These are phyloP conservation scores for Chrysolina americana DNA, from an alignment of 2,888 invertebrate genomes.

Conservation along the genomic window DNA sequence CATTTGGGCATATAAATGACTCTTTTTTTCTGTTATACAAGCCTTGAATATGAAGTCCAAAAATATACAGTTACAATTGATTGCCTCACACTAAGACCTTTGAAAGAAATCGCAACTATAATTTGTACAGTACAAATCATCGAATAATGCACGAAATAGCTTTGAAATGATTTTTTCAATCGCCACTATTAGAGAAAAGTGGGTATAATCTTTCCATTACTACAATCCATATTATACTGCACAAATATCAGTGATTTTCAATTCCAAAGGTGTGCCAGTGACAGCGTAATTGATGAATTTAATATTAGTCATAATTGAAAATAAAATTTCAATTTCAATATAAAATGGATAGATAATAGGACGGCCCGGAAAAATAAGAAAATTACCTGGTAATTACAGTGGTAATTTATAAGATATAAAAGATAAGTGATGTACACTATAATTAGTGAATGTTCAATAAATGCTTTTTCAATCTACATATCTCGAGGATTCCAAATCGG, in stretches of 20 bases:
- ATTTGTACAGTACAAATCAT: too few species aligned
- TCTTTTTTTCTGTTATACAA: too few species aligned
- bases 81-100: too few species aligned
- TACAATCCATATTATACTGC: background rate
- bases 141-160: too few species aligned
- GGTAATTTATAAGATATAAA: conserved; percentile 47
- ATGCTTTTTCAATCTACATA: conserved; percentile 42
- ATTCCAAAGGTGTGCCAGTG: conserved; percentile 16
- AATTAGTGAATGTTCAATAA: conserved; percentile 46
- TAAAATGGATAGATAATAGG: conserved; percentile 22
- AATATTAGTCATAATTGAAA: conserved; percentile 29
- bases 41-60: too few species aligned
- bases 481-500: conserved; percentile 30
- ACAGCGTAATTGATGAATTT: conserved; percentile 16
- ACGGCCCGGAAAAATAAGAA: conserved; percentile 36
- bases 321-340: conserved; percentile 24
- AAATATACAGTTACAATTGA: too few species aligned
- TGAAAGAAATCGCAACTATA: too few species aligned
- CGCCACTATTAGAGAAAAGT: background rate
- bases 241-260: conserved; percentile 13
- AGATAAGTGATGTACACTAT: conserved; percentile 44
- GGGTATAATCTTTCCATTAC: background rate
- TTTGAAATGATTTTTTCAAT: background rate
- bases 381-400: conserved; percentile 44
- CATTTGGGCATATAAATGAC: too few species aligned